Base-by-base conservation (phyloP, 2,888 invertebrate species). In the Lampropteryx suffumata region DNA sequence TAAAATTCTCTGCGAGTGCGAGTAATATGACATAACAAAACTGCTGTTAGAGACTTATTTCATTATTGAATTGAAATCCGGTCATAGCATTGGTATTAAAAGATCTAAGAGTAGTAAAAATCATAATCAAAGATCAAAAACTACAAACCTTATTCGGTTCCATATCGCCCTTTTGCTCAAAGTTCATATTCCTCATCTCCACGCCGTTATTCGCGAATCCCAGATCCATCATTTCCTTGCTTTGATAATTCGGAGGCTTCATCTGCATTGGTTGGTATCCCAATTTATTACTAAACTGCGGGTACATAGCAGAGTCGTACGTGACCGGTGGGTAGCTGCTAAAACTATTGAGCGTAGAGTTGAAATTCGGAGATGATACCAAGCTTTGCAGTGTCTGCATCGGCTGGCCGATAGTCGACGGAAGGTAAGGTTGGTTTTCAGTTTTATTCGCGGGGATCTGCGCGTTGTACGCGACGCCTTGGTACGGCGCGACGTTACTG, bases 271-370 rank as follows among this genome's bases (percentile, higher is more conserved):
- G 81, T 47, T 76, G 81, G 60, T 79, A 87, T 0, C 68, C 65
- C 1, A 79, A 36, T 41, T 51, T 43, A 53, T 81, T 84, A 47
- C 67, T 79, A 53, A 88, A 89, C 61, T 86, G 86, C 0, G 88
- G 87, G 63, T 88, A 89, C 88, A 88, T 85, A 0, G 81, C 67
- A 0, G 88, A 75, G 55, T 89, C 89, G 56, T 87, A 89, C 4
- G 76, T 71, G 0, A 82, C 79, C 0, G 78, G 33, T 0, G 81
- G 67, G 58, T 79, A 86, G 0, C 71, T 65, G 9, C 72, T 77
- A 58, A 78, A 85, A 46, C 63, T 84, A 57, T 69, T 88, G 62
- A 80, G 62, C 1, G 75, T 81, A 8, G 83, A 81, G 52, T 81
- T 91, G 55, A 82, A 86, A 40, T 76, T 83, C 0, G 83, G 80